Evolutionary conservation across 2,888 invertebrate species (phyloP).

Genomic region (Amphipoea lucens): DNA sequence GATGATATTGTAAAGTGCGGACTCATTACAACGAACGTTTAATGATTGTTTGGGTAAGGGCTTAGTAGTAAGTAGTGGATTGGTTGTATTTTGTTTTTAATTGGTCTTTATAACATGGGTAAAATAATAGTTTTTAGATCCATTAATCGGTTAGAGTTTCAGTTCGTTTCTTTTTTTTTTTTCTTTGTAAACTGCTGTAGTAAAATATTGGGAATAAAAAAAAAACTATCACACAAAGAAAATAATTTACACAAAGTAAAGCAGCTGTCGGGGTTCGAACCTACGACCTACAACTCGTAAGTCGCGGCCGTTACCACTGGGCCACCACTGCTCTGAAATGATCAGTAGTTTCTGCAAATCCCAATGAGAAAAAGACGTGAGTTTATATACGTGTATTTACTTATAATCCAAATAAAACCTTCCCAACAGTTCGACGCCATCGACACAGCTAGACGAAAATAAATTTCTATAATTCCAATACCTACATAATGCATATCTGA

Average conservation of each 20-base stretch:
- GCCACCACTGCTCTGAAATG: too few species aligned
- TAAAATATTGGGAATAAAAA: too few species aligned
- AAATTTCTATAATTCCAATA: slow-evolving; percentile 26
- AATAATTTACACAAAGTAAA: too few species aligned
- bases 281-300: too few species aligned
- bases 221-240: too few species aligned
- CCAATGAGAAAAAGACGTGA: too few species aligned
- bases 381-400: too few species aligned
- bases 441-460: slow-evolving; percentile 6
- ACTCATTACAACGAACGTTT: slow-evolving; percentile 51
- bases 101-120: not conserved
- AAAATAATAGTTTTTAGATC: not conserved
- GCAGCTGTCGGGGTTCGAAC: too few species aligned
- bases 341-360: not conserved
- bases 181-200: not conserved
- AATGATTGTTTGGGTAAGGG: slow-evolving; percentile 53
- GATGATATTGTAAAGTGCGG: slow-evolving; percentile 47
- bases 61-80: slow-evolving; percentile 15
- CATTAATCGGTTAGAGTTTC: not conserved
- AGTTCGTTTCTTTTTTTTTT: too few species aligned
- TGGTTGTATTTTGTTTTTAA: slow-evolving; percentile 38
- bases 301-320: too few species aligned
- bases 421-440: not conserved
- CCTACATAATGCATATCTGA: slow-evolving; percentile 23
- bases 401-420: not conserved